Evolutionary conservation across 1,140 invertebrate species (phyloP).

Genomic region (Nylanderia fulva): DNA sequence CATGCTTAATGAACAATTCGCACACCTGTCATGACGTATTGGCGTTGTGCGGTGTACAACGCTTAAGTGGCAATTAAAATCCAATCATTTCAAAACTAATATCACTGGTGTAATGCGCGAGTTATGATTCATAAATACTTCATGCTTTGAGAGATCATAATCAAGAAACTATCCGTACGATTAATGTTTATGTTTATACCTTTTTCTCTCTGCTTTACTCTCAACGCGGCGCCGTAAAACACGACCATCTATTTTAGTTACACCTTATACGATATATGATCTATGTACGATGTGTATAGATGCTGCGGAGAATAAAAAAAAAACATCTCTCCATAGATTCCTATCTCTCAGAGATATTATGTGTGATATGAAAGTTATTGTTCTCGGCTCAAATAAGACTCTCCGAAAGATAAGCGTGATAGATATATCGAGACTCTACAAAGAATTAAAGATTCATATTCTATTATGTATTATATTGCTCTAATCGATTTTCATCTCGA

Average conservation of each 20-base stretch:
- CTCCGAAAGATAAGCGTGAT: background rate
- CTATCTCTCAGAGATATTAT: slow-evolving; percentile 3
- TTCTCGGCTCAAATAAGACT: slow-evolving; percentile 1
- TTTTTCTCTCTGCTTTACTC: background rate
- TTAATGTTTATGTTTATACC: slow-evolving; percentile 30
- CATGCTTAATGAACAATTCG: background rate
- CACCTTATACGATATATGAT: background rate
- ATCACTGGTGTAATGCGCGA: background rate
- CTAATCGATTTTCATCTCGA: background rate
- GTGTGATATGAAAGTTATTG: slow-evolving; percentile 9
- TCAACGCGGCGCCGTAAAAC: background rate
- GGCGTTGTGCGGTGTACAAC: background rate
- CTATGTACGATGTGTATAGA: background rate
- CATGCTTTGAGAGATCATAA: slow-evolving; percentile 13
- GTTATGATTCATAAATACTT: slow-evolving; percentile 26
- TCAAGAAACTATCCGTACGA: slow-evolving; percentile 3
- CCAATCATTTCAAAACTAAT: slow-evolving; percentile 28
- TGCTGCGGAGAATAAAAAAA: slow-evolving; percentile 2
- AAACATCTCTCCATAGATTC: slow-evolving; percentile 1
- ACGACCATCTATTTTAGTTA: slow-evolving; percentile 11
- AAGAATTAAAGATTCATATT: too few species aligned
- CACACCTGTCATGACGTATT: background rate
- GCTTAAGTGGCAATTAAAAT: slow-evolving; percentile 33
- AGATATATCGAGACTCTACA: background rate
- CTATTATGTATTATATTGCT: too few species aligned